Conservation (phyloP, 2,797 vertebrate genomes). For the Anabacerthia variegaticeps region DNA sequence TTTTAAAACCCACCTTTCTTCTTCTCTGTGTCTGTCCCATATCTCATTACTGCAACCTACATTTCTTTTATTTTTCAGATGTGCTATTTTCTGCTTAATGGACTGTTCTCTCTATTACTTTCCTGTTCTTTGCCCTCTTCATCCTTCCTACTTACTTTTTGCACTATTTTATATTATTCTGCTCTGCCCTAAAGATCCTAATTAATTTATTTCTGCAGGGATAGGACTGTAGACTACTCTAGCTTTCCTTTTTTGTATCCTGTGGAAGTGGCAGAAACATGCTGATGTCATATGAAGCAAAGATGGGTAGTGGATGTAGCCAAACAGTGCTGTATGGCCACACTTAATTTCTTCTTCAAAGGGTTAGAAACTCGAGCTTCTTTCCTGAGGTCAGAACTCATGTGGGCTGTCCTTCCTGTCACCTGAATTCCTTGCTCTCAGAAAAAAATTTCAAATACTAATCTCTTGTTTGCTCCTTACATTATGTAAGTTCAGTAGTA, state of each 20-base stretch:
- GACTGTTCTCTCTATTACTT: background rate
- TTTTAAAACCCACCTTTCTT: background rate
- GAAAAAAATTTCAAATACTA: slow-evolving; percentile 2
- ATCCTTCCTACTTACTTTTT: background rate
- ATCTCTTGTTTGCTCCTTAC: background rate
- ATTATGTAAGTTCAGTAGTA: background rate
- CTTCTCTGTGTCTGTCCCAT: background rate
- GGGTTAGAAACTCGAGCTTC: background rate
- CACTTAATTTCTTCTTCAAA: background rate
- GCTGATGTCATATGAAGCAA: background rate
- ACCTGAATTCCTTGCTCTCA: background rate
- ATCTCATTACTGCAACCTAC: background rate
- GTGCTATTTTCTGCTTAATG: background rate
- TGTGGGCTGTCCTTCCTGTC: background rate
- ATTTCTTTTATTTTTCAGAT: background rate
- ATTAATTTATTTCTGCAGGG: background rate
- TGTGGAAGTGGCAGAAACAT: background rate
- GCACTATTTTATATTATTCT: background rate
- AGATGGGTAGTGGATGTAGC: background rate
- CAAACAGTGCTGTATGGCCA: background rate
- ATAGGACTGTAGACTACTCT: background rate
- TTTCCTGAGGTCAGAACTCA: background rate
- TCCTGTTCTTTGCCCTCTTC: background rate
- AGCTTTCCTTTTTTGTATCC: background rate
- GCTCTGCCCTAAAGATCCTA: background rate